Evolutionary conservation across 1,140 invertebrate species (phyloP).

Genomic region (Popillia japonica): DNA sequence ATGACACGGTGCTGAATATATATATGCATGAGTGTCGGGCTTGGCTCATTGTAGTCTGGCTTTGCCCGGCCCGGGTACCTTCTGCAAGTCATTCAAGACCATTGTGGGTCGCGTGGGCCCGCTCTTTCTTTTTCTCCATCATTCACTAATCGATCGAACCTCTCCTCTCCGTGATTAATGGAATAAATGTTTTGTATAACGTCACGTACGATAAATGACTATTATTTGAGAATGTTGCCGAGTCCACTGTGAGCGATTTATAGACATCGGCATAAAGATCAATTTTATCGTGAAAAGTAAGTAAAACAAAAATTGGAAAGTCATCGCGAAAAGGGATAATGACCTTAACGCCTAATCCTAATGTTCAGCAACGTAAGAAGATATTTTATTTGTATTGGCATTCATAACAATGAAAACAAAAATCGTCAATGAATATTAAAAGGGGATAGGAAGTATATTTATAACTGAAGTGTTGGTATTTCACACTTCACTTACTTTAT

Average conservation of each 20-base stretch:
- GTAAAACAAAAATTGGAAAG: slow-evolving; percentile 30
- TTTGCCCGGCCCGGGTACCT: slow-evolving; percentile 39
- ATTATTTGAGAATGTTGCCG: slow-evolving; percentile 32
- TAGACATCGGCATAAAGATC: slow-evolving; percentile 23
- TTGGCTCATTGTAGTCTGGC: slow-evolving; percentile 43
- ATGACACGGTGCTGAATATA: slow-evolving; percentile 40
- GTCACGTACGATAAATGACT: slow-evolving; percentile 42
- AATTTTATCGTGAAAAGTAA: slow-evolving; percentile 28
- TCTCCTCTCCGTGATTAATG: slow-evolving; percentile 42
- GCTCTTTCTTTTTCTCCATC: slow-evolving; percentile 34
- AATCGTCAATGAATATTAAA: background rate
- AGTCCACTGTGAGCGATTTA: slow-evolving; percentile 27
- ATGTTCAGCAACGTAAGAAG: background rate
- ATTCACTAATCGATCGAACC: slow-evolving; percentile 43
- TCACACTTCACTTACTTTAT: too few relatives aligned
- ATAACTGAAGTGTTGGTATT: too few relatives aligned
- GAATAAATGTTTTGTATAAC: slow-evolving; percentile 40
- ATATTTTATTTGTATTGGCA: background rate
- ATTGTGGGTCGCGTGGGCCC: slow-evolving; percentile 43
- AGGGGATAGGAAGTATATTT: too few relatives aligned
- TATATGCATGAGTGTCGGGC: slow-evolving; percentile 42
- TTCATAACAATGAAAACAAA: background rate
- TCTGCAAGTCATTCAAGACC: slow-evolving; percentile 43
- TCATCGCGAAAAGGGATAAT: background rate
- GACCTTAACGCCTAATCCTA: slow-evolving; percentile 7